Percentiles rank a stretch among this genome's conserved stretches.
phyloP scores from a whole-genome alignment of 2,113 vertebrate species.

The Dendropsophus ebraccatus region DNA sequence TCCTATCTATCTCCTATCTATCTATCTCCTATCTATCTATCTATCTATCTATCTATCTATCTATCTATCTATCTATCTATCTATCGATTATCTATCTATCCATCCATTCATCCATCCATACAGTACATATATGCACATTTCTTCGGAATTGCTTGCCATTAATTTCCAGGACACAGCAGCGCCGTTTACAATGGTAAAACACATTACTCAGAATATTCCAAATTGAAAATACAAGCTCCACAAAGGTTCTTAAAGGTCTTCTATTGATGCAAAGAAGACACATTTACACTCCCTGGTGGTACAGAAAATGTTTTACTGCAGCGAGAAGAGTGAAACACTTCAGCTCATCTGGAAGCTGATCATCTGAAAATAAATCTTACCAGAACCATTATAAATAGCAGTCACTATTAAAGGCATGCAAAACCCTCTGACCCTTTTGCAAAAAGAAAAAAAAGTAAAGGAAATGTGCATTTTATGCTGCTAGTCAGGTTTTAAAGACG shows the following conservation, averaged over 20 bases:
- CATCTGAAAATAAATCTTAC: constrained; percentile 32
- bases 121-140: background rate
- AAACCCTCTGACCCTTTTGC: background rate
- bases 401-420: constrained; percentile 21
- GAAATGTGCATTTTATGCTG: background rate
- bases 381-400: constrained; percentile 55
- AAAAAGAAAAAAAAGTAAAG: background rate
- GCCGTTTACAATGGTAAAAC: constrained; percentile 56
- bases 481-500: background rate
- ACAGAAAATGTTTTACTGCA: constrained; percentile 61
- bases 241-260: constrained; percentile 65
- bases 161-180: background rate
- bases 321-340: constrained; percentile 58
- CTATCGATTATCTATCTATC: too few relatives aligned
- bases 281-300: constrained; percentile 66
- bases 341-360: constrained; percentile 53
- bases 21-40: too few relatives aligned
- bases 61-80: too few relatives aligned
- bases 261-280: constrained; percentile 65
- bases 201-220: constrained; percentile 61
- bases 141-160: background rate
- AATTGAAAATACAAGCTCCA: constrained; percentile 60
- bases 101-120: too few relatives aligned
- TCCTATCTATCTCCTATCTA: too few relatives aligned
- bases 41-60: too few relatives aligned